Evolutionary conservation across 2,797 vertebrate species (phyloP).

Genomic region (Chromobotia macracanthus): DNA sequence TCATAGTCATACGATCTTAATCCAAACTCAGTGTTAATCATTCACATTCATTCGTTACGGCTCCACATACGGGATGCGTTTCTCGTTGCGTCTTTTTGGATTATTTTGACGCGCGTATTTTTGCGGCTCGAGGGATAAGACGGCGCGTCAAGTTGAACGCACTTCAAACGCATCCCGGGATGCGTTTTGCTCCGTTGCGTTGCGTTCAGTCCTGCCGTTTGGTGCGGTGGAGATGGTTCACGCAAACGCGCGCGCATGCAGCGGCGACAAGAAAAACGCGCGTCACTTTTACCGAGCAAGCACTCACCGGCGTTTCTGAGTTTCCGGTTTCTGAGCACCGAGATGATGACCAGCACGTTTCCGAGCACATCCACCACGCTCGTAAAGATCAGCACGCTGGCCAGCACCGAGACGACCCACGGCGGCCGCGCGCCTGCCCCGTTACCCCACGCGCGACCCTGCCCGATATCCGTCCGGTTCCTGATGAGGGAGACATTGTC

Average conservation of each 20-base stretch:
- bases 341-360: constrained; percentile 82
- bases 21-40: constrained; percentile 2
- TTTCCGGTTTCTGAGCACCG: constrained; percentile 83
- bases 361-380: constrained; percentile 84
- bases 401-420: constrained; percentile 79
- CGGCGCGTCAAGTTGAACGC: too few relatives aligned
- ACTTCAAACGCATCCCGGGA: too few relatives aligned
- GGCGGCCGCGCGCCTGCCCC: constrained; percentile 65
- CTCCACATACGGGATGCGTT: too few relatives aligned
- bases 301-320: constrained; percentile 84
- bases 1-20: constrained; percentile 10
- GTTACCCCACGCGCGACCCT: constrained; percentile 43
- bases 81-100: too few relatives aligned
- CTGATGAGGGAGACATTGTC: constrained; percentile 75
- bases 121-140: too few relatives aligned
- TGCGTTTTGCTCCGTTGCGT: too few relatives aligned
- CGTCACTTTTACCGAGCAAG: background rate
- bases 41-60: background rate
- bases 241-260: too few relatives aligned
- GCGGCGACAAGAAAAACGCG: background rate
- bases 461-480: constrained; percentile 70
- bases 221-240: too few relatives aligned
- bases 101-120: too few relatives aligned
- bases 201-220: too few relatives aligned
- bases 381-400: constrained; percentile 83